Percentiles rank a stretch among this genome's conserved stretches.
phyloP scores from a whole-genome alignment of 2,888 invertebrate species.

The Hemistola chrysoprasaria region DNA sequence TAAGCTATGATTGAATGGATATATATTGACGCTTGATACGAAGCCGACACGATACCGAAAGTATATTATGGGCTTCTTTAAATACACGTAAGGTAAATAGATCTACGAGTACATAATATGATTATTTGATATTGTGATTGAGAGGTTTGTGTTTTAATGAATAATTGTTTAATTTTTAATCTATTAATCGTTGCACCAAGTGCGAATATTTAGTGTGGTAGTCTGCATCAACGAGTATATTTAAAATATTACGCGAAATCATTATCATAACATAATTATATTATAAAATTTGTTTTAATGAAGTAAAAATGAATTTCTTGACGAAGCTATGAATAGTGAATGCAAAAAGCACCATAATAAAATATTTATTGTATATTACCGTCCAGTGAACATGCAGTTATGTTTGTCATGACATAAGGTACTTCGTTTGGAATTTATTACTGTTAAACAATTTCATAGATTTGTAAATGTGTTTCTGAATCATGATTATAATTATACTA shows the following conservation, averaged over 20 bases:
- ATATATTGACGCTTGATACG: not conserved
- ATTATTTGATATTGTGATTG: constrained; percentile 61
- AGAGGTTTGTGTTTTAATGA: constrained; percentile 60
- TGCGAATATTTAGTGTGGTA: constrained; percentile 61
- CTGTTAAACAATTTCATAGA: constrained; percentile 11
- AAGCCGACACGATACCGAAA: constrained; percentile 7
- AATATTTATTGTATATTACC: constrained; percentile 65
- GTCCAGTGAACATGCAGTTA: constrained; percentile 69
- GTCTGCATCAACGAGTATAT: constrained; percentile 66
- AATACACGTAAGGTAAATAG: constrained; percentile 32
- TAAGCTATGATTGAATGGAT: constrained; percentile 10
- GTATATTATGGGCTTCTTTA: constrained; percentile 18
- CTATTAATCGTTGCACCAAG: constrained; percentile 69
- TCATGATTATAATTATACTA: constrained; percentile 11
- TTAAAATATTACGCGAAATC: constrained; percentile 42
- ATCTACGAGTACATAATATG: constrained; percentile 32
- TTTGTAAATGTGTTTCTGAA: constrained; percentile 12
- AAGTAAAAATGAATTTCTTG: constrained; percentile 45
- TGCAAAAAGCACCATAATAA: constrained; percentile 47
- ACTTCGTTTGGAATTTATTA: constrained; percentile 13
- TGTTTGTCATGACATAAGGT: constrained; percentile 41
- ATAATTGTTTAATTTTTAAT: constrained; percentile 50
- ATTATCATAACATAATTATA: constrained; percentile 40
- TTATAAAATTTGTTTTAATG: too few species aligned
- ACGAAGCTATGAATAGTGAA: constrained; percentile 46